Evolutionary conservation across 1,140 invertebrate genomes (phyloP).

Genomic region (Listronotus bonariensis): DNA sequence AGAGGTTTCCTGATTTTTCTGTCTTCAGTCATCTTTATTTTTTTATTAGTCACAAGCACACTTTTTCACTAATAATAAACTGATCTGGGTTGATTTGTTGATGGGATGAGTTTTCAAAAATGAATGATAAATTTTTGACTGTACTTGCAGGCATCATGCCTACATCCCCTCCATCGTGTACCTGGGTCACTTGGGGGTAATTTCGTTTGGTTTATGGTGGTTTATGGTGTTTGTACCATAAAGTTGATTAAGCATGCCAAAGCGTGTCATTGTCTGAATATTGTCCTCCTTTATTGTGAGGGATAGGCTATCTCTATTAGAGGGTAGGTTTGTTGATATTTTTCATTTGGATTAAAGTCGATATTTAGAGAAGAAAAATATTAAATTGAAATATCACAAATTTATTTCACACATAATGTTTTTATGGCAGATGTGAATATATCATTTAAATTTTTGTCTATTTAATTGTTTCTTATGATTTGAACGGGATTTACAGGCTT

Average conservation of each 20-base stretch:
- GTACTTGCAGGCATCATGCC: background rate
- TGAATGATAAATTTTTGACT: background rate
- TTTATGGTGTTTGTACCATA: conserved; percentile 8
- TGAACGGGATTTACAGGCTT: too few relatives aligned
- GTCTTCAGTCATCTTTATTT: conserved; percentile 21
- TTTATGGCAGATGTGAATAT: too few relatives aligned
- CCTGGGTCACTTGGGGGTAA: background rate
- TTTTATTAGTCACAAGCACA: background rate
- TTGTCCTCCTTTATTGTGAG: too few relatives aligned
- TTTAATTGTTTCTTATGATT: too few relatives aligned
- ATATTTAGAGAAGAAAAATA: too few relatives aligned
- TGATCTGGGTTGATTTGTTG: background rate
- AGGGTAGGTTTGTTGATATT: too few relatives aligned
- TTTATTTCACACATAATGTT: too few relatives aligned
- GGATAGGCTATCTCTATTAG: too few relatives aligned
- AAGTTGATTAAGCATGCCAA: conserved; percentile 14
- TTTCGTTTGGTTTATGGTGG: conserved; percentile 5
- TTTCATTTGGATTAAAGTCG: too few relatives aligned
- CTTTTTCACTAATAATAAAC: background rate
- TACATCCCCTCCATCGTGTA: background rate
- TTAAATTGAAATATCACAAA: too few relatives aligned
- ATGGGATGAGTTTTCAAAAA: background rate
- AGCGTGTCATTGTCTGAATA: conserved; percentile 10
- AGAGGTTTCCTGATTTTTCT: conserved; percentile 66
- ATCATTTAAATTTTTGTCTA: too few relatives aligned